Evolutionary conservation across 2,113 vertebrate species (phyloP), one percentile per base, ranked within the genome.

Genomic region (Vulpes lagopus): DNA sequence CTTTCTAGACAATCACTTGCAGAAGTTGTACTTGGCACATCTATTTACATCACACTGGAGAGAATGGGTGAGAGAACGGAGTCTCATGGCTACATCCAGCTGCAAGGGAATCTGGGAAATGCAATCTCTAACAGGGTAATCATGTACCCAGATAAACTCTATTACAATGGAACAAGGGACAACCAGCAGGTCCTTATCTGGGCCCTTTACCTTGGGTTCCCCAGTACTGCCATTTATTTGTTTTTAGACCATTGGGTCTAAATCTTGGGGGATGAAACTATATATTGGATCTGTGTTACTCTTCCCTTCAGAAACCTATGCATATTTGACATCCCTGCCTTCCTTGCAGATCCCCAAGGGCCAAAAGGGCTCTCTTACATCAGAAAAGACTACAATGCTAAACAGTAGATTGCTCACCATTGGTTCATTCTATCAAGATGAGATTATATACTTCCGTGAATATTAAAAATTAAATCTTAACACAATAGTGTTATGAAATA

Each of bases 401-500:
- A 90, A 71, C 6, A 84, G 51, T 8, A 83, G 22, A 35, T 79
- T 81, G 38, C 2, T 82, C 32, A 11, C 35, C 16, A n/a, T 67
- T n/a, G 30, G 11, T n/a, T 95, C 67, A 55, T 94, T 69, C 78
- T 69, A 43, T 5, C 27, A 65, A 55, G 6, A 73, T 32, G 35
- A 78, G 57, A 78, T 69, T 74, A 51, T 94, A 59, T 85, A 86
- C 49, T 73, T 74, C 15, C 51, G 16, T 88, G 23, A 25, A 8
- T 22, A 89, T 89, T 94, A 86, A 79, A 93, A 96, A 91, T 62
- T 78, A 67, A 94, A 93, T 86, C 55, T 90, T 82, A 85, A 89
- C 3, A 19, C 11, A 87, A 20, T 1, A 57, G 30, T 5, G 35
- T 73, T 65, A 93, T n/a, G 12, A 67, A 90, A 91, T 35, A 76